A percentile compares a stretch with the other conserved stretches of the same genome.
These are phyloP conservation scores for Prunella fulvescens DNA, from an alignment of 2,113 vertebrate species.

Conservation along the genomic window DNA sequence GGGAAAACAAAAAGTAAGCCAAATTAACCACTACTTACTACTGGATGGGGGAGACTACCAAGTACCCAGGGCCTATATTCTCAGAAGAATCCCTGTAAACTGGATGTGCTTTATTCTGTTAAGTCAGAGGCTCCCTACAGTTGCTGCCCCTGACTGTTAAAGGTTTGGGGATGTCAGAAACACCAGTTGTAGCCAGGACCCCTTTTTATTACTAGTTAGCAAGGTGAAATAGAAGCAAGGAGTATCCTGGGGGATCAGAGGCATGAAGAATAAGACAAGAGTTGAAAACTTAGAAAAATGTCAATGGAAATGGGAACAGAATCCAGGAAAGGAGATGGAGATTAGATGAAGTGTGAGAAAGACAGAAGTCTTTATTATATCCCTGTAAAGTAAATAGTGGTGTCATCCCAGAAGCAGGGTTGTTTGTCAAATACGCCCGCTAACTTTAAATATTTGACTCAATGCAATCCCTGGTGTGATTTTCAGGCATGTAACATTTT, in stretches of 20 bases:
- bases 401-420: background rate
- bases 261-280: background rate
- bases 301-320: background rate
- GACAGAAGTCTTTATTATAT: background rate
- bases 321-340: background rate
- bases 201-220: background rate
- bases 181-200: background rate
- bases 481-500: background rate
- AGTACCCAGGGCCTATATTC: background rate
- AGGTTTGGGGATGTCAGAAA: background rate
- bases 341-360: background rate
- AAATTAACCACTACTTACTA: background rate
- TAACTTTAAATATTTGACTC: background rate
- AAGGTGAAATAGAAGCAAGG: background rate
- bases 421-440: background rate
- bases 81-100: background rate
- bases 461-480: background rate
- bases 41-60: background rate
- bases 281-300: background rate
- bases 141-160: background rate
- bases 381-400: background rate
- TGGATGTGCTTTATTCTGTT: background rate
- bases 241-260: background rate
- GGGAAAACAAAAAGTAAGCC: background rate
- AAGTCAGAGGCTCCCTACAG: background rate